Conservation (phyloP, 1,140 invertebrate genomes). For the Thaumatotibia leucotreta region DNA sequence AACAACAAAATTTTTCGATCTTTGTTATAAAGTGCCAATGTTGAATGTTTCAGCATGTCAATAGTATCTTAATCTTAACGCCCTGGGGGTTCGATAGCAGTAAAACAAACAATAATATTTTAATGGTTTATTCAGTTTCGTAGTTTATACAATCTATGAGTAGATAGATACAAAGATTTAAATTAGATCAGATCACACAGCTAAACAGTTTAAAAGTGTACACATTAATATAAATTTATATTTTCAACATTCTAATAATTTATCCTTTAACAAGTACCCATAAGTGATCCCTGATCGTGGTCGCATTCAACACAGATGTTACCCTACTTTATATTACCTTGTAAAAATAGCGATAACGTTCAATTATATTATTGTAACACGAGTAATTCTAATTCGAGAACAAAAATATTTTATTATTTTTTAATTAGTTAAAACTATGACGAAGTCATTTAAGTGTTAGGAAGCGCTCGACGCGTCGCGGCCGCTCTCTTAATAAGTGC, state of each 20-base stretch:
- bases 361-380: slow-evolving; percentile 64
- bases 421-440: slow-evolving; percentile 70
- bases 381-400: slow-evolving; percentile 58
- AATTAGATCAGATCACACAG: slow-evolving; percentile 74
- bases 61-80: no score
- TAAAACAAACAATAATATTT: slow-evolving; percentile 63
- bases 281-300: slow-evolving; percentile 66
- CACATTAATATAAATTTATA: slow-evolving; percentile 68
- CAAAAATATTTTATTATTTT: slow-evolving; percentile 61
- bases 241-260: slow-evolving; percentile 72
- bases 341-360: slow-evolving; percentile 73
- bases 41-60: no score
- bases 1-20: no score
- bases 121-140: slow-evolving; percentile 67
- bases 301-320: slow-evolving; percentile 50
- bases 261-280: slow-evolving; percentile 66
- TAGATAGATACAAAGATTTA: slow-evolving; percentile 63
- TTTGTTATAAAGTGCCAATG: no score
- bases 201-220: slow-evolving; percentile 66
- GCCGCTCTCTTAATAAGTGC: slow-evolving; percentile 37
- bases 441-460: slow-evolving; percentile 60
- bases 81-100: not conserved
- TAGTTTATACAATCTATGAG: slow-evolving; percentile 72
- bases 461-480: slow-evolving; percentile 43
- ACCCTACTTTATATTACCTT: slow-evolving; percentile 53